phyloP scores from a whole-genome alignment of 2,797 vertebrate species.

The Catostomus latipinnis region DNA sequence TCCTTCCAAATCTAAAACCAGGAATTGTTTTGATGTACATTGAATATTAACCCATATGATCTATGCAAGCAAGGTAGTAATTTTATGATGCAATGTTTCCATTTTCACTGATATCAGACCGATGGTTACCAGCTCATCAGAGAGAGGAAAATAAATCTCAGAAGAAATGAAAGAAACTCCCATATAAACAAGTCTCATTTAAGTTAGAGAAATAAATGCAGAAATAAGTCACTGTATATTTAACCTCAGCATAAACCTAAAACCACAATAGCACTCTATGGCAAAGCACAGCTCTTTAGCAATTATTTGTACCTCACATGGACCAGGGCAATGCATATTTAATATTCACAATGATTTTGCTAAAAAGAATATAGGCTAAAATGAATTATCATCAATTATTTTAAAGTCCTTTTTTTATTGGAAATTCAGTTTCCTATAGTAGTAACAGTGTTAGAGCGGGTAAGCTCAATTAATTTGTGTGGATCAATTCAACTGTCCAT shows the following conservation, averaged over 20 bases:
- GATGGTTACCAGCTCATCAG: conserved; percentile 7
- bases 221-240: conserved; percentile 22
- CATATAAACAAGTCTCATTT: conserved; percentile 15
- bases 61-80: conserved; percentile 4
- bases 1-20: conserved; percentile 14
- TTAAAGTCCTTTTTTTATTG: no score
- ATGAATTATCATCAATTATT: no score
- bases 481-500: no score
- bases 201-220: not conserved
- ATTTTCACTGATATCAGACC: conserved; percentile 26
- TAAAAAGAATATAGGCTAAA: no score
- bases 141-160: not conserved
- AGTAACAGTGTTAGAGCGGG: no score
- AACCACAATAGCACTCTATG: not conserved
- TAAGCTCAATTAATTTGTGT: no score
- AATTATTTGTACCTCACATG: no score
- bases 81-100: conserved; percentile 30
- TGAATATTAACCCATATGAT: conserved; percentile 23
- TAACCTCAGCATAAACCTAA: conserved; percentile 12
- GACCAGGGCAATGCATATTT: no score
- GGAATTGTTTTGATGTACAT: not conserved
- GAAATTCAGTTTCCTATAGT: no score
- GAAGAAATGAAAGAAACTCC: not conserved
- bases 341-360: no score
- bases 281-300: no score